Base-by-base conservation (phyloP, 2,113 vertebrate species). In the Notechis scutatus region DNA sequence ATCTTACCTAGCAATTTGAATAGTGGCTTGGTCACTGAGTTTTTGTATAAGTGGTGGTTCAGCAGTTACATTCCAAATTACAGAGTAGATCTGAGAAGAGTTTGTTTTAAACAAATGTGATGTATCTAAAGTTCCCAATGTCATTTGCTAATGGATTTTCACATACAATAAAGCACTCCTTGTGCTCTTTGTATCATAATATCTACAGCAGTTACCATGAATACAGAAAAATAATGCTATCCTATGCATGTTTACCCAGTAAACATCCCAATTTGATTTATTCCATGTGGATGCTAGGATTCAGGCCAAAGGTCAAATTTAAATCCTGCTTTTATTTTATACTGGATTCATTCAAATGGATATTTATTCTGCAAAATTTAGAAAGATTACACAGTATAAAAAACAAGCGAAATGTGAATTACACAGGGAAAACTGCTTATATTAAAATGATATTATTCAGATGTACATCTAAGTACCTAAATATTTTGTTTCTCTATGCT, bases 1-100 rank as follows among this genome's bases (percentile, higher is more conserved):
- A 87, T 89, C 92, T 96, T 95, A 95, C 96, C 95, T 91, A 94
- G 95, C 93, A 97, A 96, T 97, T 96, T 95, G 93, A 94, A 95
- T 91, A 90, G 92, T 96, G 95, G 92, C 95, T 95, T 94, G 85
- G 86, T 95, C 96, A 95, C 89, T 92, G 81, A 95, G 15, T 85
- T 94, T 94, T 95, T 95, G 52, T 93, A 85, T 93, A 96, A 96
- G 91, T 96, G 90, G 87, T 95, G 94, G 94, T 96, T 97, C 95
- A 94, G 94, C 94, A 55, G 23, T n/a, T 96, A 85, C 52, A 90
- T 94, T 96, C 52, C 89, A 96, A 96, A 95, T 96, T 96, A 97
- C 87, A 97, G 96, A 95, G 93, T 93, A 89, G 86, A 91, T 89
- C 95, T 95, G 54, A 93, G 92, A 88, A 42, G 93, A 95, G 91